Evolutionary conservation across 1,140 invertebrate species (phyloP).

Genomic region (Triops longicaudatus): DNA sequence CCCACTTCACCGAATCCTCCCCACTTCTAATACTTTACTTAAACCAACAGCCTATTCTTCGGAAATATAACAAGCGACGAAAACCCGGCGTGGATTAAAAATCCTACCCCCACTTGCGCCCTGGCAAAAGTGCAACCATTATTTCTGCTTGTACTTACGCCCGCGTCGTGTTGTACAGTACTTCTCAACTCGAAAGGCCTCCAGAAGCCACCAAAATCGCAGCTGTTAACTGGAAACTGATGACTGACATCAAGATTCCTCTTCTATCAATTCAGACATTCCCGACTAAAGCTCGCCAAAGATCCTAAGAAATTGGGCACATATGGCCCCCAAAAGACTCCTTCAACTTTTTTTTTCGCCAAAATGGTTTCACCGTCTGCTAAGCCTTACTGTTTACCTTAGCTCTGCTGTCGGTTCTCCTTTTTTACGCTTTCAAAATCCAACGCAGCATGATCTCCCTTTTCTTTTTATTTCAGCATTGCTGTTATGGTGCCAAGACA

Average conservation of each 20-base stretch:
- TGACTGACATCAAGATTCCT: background rate
- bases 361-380: conserved; percentile 11
- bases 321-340: background rate
- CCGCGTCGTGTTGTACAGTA: no score
- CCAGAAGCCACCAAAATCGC: no score
- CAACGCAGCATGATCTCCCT: background rate
- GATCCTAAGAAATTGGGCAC: conserved; percentile 1
- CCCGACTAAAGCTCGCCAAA: background rate
- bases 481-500: background rate
- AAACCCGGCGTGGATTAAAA: background rate
- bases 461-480: background rate
- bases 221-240: background rate
- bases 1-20: background rate
- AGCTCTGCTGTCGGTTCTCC: background rate
- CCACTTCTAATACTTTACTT: conserved; percentile 7
- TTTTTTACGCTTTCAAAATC: background rate
- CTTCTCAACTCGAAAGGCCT: no score
- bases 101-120: background rate
- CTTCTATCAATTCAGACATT: background rate
- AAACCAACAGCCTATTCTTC: conserved; percentile 9
- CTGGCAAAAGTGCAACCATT: background rate
- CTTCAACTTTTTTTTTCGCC: background rate
- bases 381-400: conserved; percentile 15
- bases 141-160: no score
- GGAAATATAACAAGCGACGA: background rate